phyloP scores from a whole-genome alignment of 1,140 invertebrate genomes.

The Bombus turneri region DNA sequence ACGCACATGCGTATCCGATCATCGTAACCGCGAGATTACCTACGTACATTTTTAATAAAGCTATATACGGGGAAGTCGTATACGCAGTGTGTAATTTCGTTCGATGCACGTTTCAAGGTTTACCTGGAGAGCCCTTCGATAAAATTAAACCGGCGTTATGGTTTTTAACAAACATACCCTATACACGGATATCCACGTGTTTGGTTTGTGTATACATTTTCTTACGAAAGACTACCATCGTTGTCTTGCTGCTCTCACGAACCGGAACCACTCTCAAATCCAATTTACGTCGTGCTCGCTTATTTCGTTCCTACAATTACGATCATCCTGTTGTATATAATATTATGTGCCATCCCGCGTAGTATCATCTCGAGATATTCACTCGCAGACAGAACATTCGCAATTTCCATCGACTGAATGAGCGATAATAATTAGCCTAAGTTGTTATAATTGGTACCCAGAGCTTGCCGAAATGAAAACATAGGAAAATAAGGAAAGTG shows the following conservation, averaged over 20 bases:
- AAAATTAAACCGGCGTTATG: neutral
- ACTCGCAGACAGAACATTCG: neutral
- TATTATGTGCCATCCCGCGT: neutral
- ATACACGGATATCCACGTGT: neutral
- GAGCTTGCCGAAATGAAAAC: neutral
- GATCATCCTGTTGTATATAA: constrained; percentile 4
- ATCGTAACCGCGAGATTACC: neutral
- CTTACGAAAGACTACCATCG: neutral
- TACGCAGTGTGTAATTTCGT: constrained; percentile 2
- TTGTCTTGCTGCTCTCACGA: neutral
- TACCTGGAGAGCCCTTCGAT: neutral
- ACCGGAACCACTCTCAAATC: neutral
- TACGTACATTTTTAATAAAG: constrained; percentile 11
- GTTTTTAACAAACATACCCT: neutral
- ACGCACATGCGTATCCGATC: neutral
- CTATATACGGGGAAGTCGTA: neutral
- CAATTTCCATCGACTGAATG: constrained; percentile 36
- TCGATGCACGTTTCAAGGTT: neutral
- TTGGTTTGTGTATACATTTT: neutral
- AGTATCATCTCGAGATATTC: neutral
- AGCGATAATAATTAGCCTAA: constrained; percentile 50
- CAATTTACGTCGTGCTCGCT: constrained; percentile 16
- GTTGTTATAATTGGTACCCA: constrained; percentile 22
- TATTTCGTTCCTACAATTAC: constrained; percentile 22
- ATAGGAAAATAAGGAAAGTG: constrained; percentile 54